Percentiles rank a stretch among this genome's conserved stretches.
Conservation (phyloP, 2,888 invertebrate species). For the Brachyptera risi region DNA sequence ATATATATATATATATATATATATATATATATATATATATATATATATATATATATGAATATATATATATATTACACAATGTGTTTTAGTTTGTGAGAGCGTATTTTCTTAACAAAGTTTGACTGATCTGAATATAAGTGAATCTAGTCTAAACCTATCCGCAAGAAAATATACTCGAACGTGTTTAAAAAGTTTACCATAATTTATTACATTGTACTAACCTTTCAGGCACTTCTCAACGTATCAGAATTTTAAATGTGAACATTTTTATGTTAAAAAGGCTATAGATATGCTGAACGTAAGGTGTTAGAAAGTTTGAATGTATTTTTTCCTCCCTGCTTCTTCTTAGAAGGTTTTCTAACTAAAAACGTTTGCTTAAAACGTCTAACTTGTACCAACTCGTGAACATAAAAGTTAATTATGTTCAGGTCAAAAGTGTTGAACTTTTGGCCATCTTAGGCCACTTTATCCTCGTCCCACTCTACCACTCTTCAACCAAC, state of each 20-base stretch:
- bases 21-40: too few relatives aligned
- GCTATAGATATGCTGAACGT: constrained; percentile 17
- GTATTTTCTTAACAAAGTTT: neutral
- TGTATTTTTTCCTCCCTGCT: constrained; percentile 4
- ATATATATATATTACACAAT: too few relatives aligned
- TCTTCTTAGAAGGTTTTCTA: neutral
- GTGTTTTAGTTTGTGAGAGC: too few relatives aligned
- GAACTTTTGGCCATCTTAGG: constrained; percentile 1
- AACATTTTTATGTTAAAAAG: constrained; percentile 21
- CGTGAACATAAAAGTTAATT: constrained; percentile 7
- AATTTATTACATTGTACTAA: constrained; percentile 10
- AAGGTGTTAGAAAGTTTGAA: constrained; percentile 18
- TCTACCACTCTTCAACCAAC: too few relatives aligned
- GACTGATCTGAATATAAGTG: neutral
- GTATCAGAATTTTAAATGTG: constrained; percentile 21
- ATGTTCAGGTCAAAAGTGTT: constrained; percentile 1
- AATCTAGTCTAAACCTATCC: constrained; percentile 5
- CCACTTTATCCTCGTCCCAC: too few relatives aligned
- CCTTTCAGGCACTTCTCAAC: constrained; percentile 11
- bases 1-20: too few relatives aligned
- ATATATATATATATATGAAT: too few relatives aligned
- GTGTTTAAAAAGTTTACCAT: constrained; percentile 12
- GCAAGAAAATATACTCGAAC: neutral
- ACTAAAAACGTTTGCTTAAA: constrained; percentile 12
- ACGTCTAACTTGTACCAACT: constrained; percentile 7